Evolutionary conservation across 2,113 vertebrate species (phyloP).

Genomic region (Vulpes vulpes): DNA sequence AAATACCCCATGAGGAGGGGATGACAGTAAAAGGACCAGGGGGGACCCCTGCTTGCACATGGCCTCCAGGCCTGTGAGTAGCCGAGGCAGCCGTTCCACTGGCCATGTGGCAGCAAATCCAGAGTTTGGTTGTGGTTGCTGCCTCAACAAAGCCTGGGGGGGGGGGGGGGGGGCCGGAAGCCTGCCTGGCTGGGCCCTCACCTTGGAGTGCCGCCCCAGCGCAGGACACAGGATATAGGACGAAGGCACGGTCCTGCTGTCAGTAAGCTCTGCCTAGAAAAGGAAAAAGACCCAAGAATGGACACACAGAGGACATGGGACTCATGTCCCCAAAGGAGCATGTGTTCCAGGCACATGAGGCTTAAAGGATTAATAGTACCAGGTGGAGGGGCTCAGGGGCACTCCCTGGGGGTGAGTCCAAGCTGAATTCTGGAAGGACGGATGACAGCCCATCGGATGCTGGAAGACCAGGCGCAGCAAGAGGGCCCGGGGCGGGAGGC

Average conservation of each 20-base stretch:
- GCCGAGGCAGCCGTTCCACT: rapidly evolving
- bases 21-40: background rate
- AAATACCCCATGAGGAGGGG: rapidly evolving
- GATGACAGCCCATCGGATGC: background rate
- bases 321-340: background rate
- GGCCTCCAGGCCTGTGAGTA: background rate
- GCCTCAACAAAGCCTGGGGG: rapidly evolving
- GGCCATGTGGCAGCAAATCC: rapidly evolving
- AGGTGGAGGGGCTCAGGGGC: rapidly evolving
- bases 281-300: background rate
- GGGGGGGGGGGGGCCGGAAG: background rate
- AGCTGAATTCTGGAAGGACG: background rate
- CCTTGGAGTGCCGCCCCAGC: background rate
- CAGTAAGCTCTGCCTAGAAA: background rate
- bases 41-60: background rate
- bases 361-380: rapidly evolving
- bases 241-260: background rate
- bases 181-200: background rate
- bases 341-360: rapidly evolving
- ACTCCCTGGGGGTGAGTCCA: background rate
- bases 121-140: rapidly evolving
- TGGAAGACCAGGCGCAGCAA: rapidly evolving
- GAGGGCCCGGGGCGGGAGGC: background rate
- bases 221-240: background rate
- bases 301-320: background rate